phyloP scores from a whole-genome alignment of 2,888 invertebrate species.

The Mythimna albipuncta region DNA sequence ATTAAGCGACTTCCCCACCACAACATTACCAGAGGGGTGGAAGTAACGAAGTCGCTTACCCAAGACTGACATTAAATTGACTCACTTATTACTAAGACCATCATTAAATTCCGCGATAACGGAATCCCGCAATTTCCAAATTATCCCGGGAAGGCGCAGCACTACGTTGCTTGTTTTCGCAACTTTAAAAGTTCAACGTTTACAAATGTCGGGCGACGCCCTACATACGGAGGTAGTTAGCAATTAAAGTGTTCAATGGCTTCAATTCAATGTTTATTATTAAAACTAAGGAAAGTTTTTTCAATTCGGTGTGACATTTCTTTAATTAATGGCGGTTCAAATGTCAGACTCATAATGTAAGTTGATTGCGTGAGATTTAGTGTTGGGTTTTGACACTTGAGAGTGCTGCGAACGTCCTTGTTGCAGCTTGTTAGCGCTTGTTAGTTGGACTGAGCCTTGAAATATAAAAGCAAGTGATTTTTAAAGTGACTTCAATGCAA shows the following conservation, averaged over 20 bases:
- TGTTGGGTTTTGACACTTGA: conserved; percentile 11
- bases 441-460: conserved; percentile 16
- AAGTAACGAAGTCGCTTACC: conserved; percentile 59
- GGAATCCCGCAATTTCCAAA: conserved; percentile 50
- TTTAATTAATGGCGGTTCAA: conserved; percentile 60
- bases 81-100: conserved; percentile 57
- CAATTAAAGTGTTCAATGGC: conserved; percentile 60
- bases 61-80: conserved; percentile 56
- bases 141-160: conserved; percentile 31
- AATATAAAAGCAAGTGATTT: neutral
- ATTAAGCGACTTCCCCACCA: conserved; percentile 44
- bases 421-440: conserved; percentile 22
- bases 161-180: conserved; percentile 59
- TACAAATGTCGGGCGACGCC: conserved; percentile 70
- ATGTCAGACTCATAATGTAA: conserved; percentile 55
- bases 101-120: conserved; percentile 58
- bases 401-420: conserved; percentile 15
- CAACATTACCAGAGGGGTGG: conserved; percentile 46
- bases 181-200: conserved; percentile 71
- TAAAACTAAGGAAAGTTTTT: conserved; percentile 49
- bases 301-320: conserved; percentile 55
- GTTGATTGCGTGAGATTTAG: conserved; percentile 43
- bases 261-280: conserved; percentile 45
- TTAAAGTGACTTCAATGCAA: too few relatives aligned
- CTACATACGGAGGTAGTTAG: conserved; percentile 69